Conservation (phyloP, 2,888 invertebrate genomes). For the Dasysyrphus albostriatus region DNA sequence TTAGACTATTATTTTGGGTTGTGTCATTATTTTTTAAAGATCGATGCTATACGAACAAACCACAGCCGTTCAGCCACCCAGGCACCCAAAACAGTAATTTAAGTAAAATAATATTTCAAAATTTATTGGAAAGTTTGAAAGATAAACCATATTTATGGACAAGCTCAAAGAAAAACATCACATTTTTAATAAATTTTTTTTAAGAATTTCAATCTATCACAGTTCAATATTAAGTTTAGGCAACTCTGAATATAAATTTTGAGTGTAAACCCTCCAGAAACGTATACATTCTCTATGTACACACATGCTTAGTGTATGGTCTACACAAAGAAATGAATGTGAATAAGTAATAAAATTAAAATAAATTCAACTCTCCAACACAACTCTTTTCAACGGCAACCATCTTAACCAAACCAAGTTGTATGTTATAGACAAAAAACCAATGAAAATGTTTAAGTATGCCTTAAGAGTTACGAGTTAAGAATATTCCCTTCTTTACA, state of each 20-base stretch:
- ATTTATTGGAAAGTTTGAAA: too few relatives aligned
- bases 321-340: slow-evolving; percentile 42
- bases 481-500: slow-evolving; percentile 30
- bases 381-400: too few relatives aligned
- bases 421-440: neutral
- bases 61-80: too few relatives aligned
- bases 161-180: too few relatives aligned
- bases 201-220: neutral
- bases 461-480: neutral
- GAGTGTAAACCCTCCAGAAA: slow-evolving; percentile 14
- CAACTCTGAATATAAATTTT: neutral
- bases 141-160: too few relatives aligned
- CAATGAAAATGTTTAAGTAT: slow-evolving; percentile 13
- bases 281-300: neutral
- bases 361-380: slow-evolving; percentile 56
- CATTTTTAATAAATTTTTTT: too few relatives aligned
- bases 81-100: too few relatives aligned
- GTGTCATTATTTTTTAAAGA: too few relatives aligned
- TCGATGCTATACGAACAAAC: too few relatives aligned
- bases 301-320: neutral
- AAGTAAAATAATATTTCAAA: too few relatives aligned
- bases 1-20: too few relatives aligned
- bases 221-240: neutral
- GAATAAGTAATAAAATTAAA: slow-evolving; percentile 73
- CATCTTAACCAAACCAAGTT: too few relatives aligned